These are phyloP conservation scores for Merops nubicus DNA, from an alignment of 2,113 vertebrate species.

Conservation along the genomic window DNA sequence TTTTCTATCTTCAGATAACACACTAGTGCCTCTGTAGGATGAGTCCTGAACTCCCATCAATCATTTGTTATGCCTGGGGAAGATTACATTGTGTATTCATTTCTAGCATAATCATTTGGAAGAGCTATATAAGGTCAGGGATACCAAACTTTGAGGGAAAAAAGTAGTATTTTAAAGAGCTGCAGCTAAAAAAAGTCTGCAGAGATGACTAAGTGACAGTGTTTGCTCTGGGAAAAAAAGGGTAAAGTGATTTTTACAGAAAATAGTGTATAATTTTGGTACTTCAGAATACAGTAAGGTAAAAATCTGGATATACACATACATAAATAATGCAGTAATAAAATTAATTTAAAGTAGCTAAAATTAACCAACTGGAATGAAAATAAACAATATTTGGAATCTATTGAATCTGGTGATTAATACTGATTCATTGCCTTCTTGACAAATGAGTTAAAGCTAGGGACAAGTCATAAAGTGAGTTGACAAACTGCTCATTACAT, in stretches of 20 bases:
- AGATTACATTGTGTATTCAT: neutral
- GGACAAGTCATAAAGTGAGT: neutral
- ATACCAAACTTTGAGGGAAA: neutral
- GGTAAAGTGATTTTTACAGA: neutral
- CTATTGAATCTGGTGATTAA: neutral
- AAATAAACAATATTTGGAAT: neutral
- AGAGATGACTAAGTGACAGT: neutral
- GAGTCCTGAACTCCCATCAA: neutral
- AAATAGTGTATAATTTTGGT: neutral
- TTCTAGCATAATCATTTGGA: neutral
- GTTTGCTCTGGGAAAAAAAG: neutral
- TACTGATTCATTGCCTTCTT: neutral
- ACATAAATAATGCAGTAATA: neutral
- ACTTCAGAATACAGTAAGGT: neutral
- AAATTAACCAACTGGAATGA: neutral
- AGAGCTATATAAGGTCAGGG: neutral
- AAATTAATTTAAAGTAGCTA: neutral
- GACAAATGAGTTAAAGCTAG: neutral
- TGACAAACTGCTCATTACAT: neutral
- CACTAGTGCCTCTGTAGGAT: neutral
- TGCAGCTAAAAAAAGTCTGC: neutral
- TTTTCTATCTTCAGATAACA: neutral
- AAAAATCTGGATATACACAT: neutral
- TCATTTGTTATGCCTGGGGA: neutral
- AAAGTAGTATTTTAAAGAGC: neutral